Evolutionary conservation across 2,888 invertebrate genomes (phyloP), one percentile per base, ranked within the genome.

Genomic region (Sthenelais limicola): DNA sequence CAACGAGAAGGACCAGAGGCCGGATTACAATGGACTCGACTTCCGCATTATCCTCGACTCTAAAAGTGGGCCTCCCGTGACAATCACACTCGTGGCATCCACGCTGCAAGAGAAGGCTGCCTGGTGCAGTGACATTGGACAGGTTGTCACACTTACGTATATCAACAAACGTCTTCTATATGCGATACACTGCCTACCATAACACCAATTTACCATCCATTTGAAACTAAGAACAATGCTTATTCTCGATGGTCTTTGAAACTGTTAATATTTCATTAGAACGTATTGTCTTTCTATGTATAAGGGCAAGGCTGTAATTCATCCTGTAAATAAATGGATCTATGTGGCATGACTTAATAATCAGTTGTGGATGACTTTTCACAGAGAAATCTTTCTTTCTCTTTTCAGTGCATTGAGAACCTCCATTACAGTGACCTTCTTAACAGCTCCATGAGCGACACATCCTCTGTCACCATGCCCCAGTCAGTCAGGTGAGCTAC

Each of bases 51-150:
- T 93, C 69, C 88, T 93, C 58, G 93, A 93, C 84, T 89, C 91
- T 73, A 93, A 92, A 86, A 89, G 88, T 80, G 89, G 89, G n/a
- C 88, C 89, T n/a, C 93, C 82, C 91, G 92, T 89, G 86, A 94
- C 82, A 89, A 93, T 90, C 54, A 89, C 84, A 68, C 86, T 90
- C 58, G 89, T 90, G 48, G 94, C 94, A 7, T 92, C 94, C 2
- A 93, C 94, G 0, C 90, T 93, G 48, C 93, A 95, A 89, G 96
- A 96, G 84, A 96, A 96, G 87, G 93, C 95, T 1, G 95, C 95
- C 0, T 96, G 96, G 96, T 94, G 95, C 73, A 94, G 94, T 79
- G 96, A 96, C 84, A 92, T 96, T 73, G 94, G 94, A 69, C 96
- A 96, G 88, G 91, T 91, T 81, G 75, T 78, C 74, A 12, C 21